Evolutionary conservation across 2,113 vertebrate genomes (phyloP), one percentile per base, ranked within the genome.

Genomic region (Thunnus maccoyii): DNA sequence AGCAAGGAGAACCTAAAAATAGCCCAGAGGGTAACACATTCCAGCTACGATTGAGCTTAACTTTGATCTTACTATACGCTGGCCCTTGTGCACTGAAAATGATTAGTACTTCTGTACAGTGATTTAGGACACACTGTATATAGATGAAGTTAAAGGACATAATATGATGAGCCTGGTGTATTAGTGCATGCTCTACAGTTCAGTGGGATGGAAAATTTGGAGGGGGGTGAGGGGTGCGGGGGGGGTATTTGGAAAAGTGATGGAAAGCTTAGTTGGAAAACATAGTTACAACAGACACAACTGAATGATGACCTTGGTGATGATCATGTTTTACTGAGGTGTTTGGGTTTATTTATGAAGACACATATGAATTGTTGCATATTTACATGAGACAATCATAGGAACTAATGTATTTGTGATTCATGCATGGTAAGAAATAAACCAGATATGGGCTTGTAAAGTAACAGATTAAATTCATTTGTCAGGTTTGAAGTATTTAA

Each of bases 1-100:
- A 92, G 89, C 90, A 91, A 91, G 93, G 87, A 91, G 93, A 91
- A 48, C 50, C 87, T 93, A 84, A 88, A 88, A 92, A 95, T 94
- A 94, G 74, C 76, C 3, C 67, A 63, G 62, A 70, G 89, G 90
- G 85, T 80, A 88, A 93, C 81, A 89, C 80, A 88, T 83, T 90
- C 92, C 91, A 52, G 64, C 82, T 57, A 82, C 85, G 86, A 87
- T 62, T 56, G 75, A 78, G 83, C 82, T 91, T 86, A 93, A 91
- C 90, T 92, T 92, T 91, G 88, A 94, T 93, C 86, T 89, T 67
- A 75, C 85, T 83, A 82, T 87, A 84, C 80, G 60, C 79, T 25
- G 78, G 87, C 61, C 83, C 78, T 61, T 54, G 62, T 78, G 86
- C 86, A 82, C 78, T 84, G 90, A 93, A 93, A 94, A 94, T 93